These are phyloP conservation scores for Anoncus sp. DNA, from an alignment of 2,888 invertebrate species.

Conservation along the genomic window DNA sequence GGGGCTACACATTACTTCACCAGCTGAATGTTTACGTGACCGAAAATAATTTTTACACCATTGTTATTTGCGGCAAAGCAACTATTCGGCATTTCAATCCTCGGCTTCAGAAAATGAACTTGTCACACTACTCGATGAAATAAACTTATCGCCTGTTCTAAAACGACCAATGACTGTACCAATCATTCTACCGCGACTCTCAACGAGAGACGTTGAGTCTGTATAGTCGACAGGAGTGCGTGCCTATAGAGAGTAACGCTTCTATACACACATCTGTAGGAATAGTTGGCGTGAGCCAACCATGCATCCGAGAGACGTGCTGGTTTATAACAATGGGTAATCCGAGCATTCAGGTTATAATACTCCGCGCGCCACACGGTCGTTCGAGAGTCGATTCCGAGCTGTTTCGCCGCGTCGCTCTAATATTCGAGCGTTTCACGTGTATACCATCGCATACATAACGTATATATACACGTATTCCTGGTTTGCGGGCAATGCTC, in stretches of 20 bases:
- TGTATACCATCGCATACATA: too few relatives aligned
- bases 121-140: conserved; percentile 3
- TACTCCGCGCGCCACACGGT: conserved; percentile 62
- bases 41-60: too few relatives aligned
- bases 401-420: conserved; percentile 52
- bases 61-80: too few relatives aligned
- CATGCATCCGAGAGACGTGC: conserved; percentile 54
- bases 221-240: neutral
- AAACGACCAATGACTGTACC: conserved; percentile 31
- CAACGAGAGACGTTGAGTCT: conserved; percentile 1
- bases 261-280: conserved; percentile 5
- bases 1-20: too few relatives aligned
- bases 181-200: neutral
- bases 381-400: conserved; percentile 73
- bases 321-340: conserved; percentile 75
- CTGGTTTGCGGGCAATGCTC: too few relatives aligned
- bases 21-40: too few relatives aligned
- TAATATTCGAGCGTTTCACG: neutral
- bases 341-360: conserved; percentile 71
- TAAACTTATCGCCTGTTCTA: neutral
- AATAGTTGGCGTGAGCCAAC: conserved; percentile 60
- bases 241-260: conserved; percentile 6
- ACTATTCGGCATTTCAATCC: too few relatives aligned
- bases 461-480: conserved; percentile 17
- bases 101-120: too few relatives aligned